phyloP scores from a whole-genome alignment of 2,888 invertebrate genomes.

The Nesidiocoris tenuis region DNA sequence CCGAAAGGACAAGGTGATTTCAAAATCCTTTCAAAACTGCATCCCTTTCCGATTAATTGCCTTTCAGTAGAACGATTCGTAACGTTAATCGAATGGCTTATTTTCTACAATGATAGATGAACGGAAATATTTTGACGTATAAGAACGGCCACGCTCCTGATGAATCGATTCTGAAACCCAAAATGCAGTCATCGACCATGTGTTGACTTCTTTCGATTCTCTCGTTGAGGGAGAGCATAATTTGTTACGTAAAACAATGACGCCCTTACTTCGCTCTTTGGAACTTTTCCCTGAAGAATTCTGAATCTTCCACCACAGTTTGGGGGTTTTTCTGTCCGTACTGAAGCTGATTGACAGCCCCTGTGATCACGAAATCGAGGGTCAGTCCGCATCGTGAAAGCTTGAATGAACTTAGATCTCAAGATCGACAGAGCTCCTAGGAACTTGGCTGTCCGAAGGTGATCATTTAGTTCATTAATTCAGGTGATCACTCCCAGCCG shows the following conservation, averaged over 20 bases:
- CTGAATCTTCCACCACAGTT: neutral
- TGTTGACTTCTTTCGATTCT: too few relatives aligned
- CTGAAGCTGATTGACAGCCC: neutral
- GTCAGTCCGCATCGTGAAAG: neutral
- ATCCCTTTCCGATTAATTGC: neutral
- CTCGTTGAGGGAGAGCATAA: too few relatives aligned
- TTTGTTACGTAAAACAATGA: too few relatives aligned
- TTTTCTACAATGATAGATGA: too few relatives aligned
- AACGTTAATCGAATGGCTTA: neutral
- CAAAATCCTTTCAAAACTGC: neutral
- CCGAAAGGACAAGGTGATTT: neutral
- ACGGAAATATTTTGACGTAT: neutral
- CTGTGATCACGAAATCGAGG: neutral
- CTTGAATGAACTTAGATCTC: neutral
- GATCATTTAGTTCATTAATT: slow-evolving; percentile 36
- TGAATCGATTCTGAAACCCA: neutral
- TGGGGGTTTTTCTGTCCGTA: too few relatives aligned
- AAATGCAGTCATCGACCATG: too few relatives aligned
- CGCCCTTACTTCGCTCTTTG: neutral
- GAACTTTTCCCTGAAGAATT: neutral
- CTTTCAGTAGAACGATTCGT: neutral
- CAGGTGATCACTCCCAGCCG: slow-evolving; percentile 23
- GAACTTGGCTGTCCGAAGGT: slow-evolving; percentile 8
- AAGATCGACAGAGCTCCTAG: neutral
- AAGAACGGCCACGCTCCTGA: too few relatives aligned